Evolutionary conservation across 1,140 invertebrate species (phyloP).

Genomic region (Nephila pilipes): DNA sequence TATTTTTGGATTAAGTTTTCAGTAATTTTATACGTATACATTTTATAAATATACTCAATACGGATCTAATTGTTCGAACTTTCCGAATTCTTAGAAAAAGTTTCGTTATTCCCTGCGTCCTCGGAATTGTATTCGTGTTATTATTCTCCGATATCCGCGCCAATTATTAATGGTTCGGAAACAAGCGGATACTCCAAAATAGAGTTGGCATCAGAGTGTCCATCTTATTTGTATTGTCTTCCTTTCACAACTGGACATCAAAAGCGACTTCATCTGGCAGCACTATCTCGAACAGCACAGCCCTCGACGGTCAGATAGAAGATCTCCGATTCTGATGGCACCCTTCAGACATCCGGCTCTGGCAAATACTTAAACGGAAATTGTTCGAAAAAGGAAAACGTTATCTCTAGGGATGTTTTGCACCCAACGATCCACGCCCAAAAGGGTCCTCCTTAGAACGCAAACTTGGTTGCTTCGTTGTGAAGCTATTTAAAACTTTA

Average conservation of each 20-base stretch:
- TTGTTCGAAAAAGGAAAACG: slow-evolving; percentile 21
- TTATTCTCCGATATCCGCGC: not conserved
- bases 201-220: not conserved
- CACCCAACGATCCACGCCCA: not conserved
- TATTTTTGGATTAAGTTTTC: no score
- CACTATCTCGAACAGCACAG: not conserved
- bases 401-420: slow-evolving; percentile 1
- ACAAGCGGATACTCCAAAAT: not conserved
- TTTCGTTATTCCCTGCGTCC: not conserved
- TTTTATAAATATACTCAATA: no score
- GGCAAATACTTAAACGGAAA: slow-evolving; percentile 13
- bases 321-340: slow-evolving; percentile 5
- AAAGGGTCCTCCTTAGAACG: not conserved
- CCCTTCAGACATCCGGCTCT: not conserved
- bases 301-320: not conserved
- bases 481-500: slow-evolving; percentile 4
- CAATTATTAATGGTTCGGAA: not conserved
- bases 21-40: no score
- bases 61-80: no score
- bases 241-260: not conserved
- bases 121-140: not conserved
- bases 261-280: not conserved
- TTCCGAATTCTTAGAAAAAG: not conserved
- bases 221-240: slow-evolving; percentile 18
- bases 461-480: not conserved